These are phyloP conservation scores for Pitangus sulphuratus DNA, from an alignment of 2,797 vertebrate species.

Conservation along the genomic window DNA sequence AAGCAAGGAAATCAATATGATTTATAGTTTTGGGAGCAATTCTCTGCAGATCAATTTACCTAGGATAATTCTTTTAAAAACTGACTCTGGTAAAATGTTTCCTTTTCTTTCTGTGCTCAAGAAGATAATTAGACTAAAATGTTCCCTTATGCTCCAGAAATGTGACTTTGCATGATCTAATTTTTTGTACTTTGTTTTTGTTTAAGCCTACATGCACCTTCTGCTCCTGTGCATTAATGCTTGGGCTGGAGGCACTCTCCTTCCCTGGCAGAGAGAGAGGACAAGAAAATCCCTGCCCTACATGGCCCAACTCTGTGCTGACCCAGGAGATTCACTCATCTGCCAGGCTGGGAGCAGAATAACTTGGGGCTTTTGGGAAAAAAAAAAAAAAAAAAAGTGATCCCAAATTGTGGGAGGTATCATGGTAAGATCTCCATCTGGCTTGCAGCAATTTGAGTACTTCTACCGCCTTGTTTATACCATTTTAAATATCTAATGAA, in stretches of 20 bases:
- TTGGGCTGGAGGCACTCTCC: background rate
- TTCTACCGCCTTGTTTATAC: conserved; percentile 39
- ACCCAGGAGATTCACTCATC: background rate
- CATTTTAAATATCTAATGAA: conserved; percentile 43
- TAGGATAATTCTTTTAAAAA: conserved; percentile 49
- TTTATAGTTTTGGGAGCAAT: conserved; percentile 36
- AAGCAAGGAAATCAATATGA: conserved; percentile 30
- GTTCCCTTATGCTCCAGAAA: conserved; percentile 55
- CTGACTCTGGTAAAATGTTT: conserved; percentile 35
- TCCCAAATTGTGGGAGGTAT: conserved; percentile 34
- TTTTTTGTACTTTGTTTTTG: conserved; percentile 26
- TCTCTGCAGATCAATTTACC: conserved; percentile 51
- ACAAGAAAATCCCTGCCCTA: background rate
- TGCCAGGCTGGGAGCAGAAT: background rate
- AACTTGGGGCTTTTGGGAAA: background rate
- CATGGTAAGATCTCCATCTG: conserved; percentile 52
- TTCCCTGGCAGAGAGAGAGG: background rate
- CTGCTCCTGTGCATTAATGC: background rate
- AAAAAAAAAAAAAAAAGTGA: background rate
- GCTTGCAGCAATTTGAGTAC: conserved; percentile 20
- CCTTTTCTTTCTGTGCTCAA: conserved; percentile 47
- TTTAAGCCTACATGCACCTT: background rate
- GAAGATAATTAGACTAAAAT: conserved; percentile 55
- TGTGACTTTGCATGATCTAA: conserved; percentile 2
- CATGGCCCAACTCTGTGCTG: background rate